Evolutionary conservation across 2,113 vertebrate species (phyloP).

Genomic region (Charina bottae): DNA sequence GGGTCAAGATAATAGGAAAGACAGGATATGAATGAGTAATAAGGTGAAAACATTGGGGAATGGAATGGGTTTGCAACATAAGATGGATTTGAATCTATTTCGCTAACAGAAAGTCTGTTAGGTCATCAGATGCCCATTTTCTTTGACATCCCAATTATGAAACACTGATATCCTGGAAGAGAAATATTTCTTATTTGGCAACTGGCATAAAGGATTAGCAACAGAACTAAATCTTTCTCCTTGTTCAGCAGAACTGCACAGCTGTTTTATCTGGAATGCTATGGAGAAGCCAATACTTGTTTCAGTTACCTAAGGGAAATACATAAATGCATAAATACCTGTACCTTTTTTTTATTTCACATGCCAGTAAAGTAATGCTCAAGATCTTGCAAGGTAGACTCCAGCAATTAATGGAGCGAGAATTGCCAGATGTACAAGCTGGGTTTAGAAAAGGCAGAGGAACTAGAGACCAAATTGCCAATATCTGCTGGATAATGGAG

Average conservation of each 20-base stretch:
- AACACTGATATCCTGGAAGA: conserved; percentile 8
- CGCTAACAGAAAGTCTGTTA: conserved; percentile 22
- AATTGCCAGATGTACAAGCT: no score
- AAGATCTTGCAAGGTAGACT: no score
- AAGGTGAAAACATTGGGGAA: not conserved
- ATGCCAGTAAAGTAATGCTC: no score
- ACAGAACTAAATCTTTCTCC: conserved; percentile 30
- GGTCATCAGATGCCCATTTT: conserved; percentile 34
- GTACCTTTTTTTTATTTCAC: no score
- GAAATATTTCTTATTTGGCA: conserved; percentile 7
- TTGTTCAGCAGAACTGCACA: conserved; percentile 30
- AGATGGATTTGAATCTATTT: conserved; percentile 16
- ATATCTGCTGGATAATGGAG: no score
- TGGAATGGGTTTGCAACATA: conserved; percentile 2
- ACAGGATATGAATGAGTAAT: conserved; percentile 42
- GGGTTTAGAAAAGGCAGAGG: no score
- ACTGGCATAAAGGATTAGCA: conserved; percentile 6
- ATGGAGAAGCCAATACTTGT: not conserved
- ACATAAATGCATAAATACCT: no score
- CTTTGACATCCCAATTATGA: not conserved
- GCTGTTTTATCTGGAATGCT: not conserved
- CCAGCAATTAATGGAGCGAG: no score
- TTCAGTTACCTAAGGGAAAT: no score
- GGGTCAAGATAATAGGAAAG: conserved; percentile 43
- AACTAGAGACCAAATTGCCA: no score